Base-by-base conservation (phyloP, 2,113 vertebrate genomes). In the Caranx ignobilis region DNA sequence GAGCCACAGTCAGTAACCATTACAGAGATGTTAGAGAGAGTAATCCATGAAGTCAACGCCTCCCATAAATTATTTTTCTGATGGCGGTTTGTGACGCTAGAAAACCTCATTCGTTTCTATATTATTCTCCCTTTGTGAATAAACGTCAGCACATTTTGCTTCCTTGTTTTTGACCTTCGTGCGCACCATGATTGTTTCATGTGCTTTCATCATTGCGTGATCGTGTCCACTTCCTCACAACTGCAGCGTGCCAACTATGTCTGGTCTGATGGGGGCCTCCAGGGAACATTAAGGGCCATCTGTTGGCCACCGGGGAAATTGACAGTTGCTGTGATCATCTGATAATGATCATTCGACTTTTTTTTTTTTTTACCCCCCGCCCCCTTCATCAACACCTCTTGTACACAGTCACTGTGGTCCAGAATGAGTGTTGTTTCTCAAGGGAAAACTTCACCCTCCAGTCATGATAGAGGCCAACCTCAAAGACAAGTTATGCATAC, bases 261-360 rank as follows among this genome's bases (percentile, higher is more conserved):
- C 47, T n/a, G 21, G 34, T 56, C 32, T 66, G 64, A 75, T 32
- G 9, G 3, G 6, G 16, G 48, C 62, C 75, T 56, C 54, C 6
- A 11, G 75, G 75, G 81, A 84, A 37, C 19, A 54, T 84, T 77
- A 74, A 61, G 60, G 65, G 55, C 73, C 66, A 82, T 91, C 70
- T 69, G 72, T 83, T 63, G 67, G 79, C 78, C 83, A 26, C 45
- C 2, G n/a, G 71, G 88, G 79, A 85, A 80, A 78, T 21, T 86
- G 84, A 69, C 59, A 83, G 86, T 71, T 77, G 45, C 68, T 52
- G 70, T 77, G 73, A 82, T 81, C 76, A 73, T 87, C 78, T 90
- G 45, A 69, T 75, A 66, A 68, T 55, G 41, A 54, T 56, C 26
- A 21, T 57, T 82, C 67, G 63, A 66, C 77, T 74, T 48, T 73